Conservation (phyloP, 2,113 vertebrate genomes). For the Laterallus jamaicensis region DNA sequence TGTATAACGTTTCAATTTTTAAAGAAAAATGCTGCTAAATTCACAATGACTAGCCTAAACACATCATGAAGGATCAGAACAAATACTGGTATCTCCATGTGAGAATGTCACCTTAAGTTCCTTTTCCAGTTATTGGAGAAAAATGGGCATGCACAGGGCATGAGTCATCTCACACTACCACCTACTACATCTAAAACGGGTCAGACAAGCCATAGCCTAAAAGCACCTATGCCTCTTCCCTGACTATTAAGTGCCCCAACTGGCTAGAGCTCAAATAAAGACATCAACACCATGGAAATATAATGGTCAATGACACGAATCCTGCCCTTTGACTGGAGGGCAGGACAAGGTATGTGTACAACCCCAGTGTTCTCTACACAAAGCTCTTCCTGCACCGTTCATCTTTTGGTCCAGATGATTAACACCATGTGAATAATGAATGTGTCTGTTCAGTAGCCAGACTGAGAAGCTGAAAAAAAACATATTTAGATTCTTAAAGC, state of each 20-base stretch:
- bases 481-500: background rate
- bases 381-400: background rate
- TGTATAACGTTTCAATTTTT: background rate
- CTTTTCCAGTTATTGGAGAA: background rate
- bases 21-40: background rate
- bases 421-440: background rate
- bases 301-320: background rate
- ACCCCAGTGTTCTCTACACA: background rate
- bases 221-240: background rate
- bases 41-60: background rate
- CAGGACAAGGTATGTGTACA: background rate
- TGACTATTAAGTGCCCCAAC: background rate
- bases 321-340: background rate
- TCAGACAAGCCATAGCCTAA: background rate
- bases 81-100: background rate
- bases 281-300: background rate
- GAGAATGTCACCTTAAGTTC: background rate
- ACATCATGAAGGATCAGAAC: background rate
- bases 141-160: background rate
- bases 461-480: background rate
- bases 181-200: background rate
- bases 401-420: background rate
- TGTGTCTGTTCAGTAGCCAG: background rate
- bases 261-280: background rate
- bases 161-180: background rate